A percentile compares a stretch with the other conserved stretches of the same genome.
These are phyloP conservation scores for Ruditapes philippinarum DNA, from an alignment of 1,140 invertebrate species.

Conservation along the genomic window DNA sequence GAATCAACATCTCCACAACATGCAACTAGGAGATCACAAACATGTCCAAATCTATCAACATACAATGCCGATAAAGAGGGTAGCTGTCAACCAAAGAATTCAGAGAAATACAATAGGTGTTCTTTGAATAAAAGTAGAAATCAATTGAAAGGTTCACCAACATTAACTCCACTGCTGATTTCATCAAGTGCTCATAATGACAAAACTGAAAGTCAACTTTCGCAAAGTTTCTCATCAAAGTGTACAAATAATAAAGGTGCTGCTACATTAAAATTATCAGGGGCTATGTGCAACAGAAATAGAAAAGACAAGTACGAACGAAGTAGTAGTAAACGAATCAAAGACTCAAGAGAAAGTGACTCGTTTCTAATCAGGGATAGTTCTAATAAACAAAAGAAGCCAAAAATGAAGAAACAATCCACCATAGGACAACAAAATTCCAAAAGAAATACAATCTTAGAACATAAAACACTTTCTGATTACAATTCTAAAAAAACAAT, in stretches of 20 bases:
- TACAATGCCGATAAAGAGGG: background rate
- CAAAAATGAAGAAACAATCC: background rate
- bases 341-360: background rate
- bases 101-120: background rate
- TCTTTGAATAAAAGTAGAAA: background rate
- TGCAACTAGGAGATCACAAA: constrained; percentile 48
- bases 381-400: background rate
- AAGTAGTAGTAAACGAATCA: too few relatives aligned
- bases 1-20: constrained; percentile 12
- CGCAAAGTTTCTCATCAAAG: constrained; percentile 18
- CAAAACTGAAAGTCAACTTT: background rate
- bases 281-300: too few relatives aligned
- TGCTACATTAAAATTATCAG: background rate
- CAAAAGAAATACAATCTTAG: background rate
- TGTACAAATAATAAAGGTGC: background rate
- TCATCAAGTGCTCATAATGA: background rate
- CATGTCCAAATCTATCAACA: constrained; percentile 59
- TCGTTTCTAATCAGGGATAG: too few relatives aligned
- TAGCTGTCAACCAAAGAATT: background rate
- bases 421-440: background rate
- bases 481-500: background rate
- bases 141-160: background rate
- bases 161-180: constrained; percentile 4
- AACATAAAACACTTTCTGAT: background rate
- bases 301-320: background rate